Evolutionary conservation across 2,888 invertebrate genomes (phyloP).

Genomic region (Barypeithes pellucidus): DNA sequence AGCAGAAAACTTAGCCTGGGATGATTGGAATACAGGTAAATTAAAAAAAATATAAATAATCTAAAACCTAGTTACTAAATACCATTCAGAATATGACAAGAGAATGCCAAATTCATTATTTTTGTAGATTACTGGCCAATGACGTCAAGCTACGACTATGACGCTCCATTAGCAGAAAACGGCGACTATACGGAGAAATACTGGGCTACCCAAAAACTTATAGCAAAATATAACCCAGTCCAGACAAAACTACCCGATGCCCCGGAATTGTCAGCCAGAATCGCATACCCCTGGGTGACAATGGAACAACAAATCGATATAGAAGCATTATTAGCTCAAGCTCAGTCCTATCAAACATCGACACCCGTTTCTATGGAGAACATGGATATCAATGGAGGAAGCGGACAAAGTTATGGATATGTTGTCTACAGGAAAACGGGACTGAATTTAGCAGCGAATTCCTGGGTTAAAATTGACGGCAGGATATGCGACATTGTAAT

Average conservation of each 20-base stretch:
- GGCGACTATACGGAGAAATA: slow-evolving; percentile 89
- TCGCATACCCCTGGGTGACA: slow-evolving; percentile 75
- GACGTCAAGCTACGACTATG: slow-evolving; percentile 81
- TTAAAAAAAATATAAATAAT: not conserved
- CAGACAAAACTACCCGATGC: slow-evolving; percentile 73
- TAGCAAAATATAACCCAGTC: slow-evolving; percentile 65
- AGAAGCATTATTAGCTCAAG: slow-evolving; percentile 57
- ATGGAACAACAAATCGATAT: slow-evolving; percentile 59
- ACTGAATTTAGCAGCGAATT: slow-evolving; percentile 61
- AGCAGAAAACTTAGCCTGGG: slow-evolving; percentile 57
- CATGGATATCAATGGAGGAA: slow-evolving; percentile 67
- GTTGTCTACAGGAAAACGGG: slow-evolving; percentile 72
- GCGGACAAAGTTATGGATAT: slow-evolving; percentile 76
- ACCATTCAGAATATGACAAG: no score
- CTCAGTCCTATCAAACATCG: slow-evolving; percentile 52
- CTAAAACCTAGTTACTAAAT: no score
- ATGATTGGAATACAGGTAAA: slow-evolving; percentile 47
- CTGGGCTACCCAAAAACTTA: slow-evolving; percentile 74
- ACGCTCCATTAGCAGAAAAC: slow-evolving; percentile 90
- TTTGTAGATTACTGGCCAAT: slow-evolving; percentile 65
- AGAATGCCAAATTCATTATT: no score
- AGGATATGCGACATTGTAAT: slow-evolving; percentile 73
- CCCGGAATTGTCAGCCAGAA: slow-evolving; percentile 81
- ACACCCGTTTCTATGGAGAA: slow-evolving; percentile 67
- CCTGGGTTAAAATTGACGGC: slow-evolving; percentile 67